Evolutionary conservation across 1,140 invertebrate genomes (phyloP), one percentile per base, ranked within the genome.

Genomic region (Leguminivora glycinivorella): DNA sequence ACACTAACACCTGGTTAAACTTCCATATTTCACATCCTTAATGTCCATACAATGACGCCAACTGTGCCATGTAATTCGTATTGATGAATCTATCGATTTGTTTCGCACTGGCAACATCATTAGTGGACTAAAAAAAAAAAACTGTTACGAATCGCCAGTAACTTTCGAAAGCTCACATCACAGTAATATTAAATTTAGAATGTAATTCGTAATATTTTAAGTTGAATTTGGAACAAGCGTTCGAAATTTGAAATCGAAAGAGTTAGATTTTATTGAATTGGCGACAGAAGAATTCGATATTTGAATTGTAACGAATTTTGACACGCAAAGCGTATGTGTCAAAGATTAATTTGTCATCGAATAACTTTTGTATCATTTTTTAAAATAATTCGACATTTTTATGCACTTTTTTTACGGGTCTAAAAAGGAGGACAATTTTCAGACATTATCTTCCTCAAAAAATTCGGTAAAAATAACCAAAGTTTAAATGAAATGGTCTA

Each of bases 11-110:
- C 58, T 63, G 58, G 58, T 63, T 31, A 26, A 14, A 14, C 25
- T 24, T 60, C 24, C 25, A 63, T 63, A 31, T 63, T 29, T 63
- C 26, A 52, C 7, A 47, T 52, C 6, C 25, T 63, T 31, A 29
- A 63, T 26, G 5, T 5, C 0, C 58, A 29, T 29, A 63, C 58
- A 63, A 63, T 31, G 26, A 17, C 34, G 40, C 19, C 71, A 82
- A 82, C 77, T 75, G 80, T 71, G 72, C 72, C 85, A 77, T 84
- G 72, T 86, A 88, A 88, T 86, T 76, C 70, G 72, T 86, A 88
- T 88, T 85, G 79, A 88, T 88, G 82, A 79, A 82, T 67, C 29
- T 68, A 77, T 82, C 76, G 76, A 78, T 81, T 78, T 73, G 58
- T 17, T 63, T 63, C 58, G 58, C 58, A 29, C 58, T 63, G 58